These are phyloP conservation scores for Nanger granti DNA, from an alignment of 2,113 vertebrate species.

Conservation along the genomic window DNA sequence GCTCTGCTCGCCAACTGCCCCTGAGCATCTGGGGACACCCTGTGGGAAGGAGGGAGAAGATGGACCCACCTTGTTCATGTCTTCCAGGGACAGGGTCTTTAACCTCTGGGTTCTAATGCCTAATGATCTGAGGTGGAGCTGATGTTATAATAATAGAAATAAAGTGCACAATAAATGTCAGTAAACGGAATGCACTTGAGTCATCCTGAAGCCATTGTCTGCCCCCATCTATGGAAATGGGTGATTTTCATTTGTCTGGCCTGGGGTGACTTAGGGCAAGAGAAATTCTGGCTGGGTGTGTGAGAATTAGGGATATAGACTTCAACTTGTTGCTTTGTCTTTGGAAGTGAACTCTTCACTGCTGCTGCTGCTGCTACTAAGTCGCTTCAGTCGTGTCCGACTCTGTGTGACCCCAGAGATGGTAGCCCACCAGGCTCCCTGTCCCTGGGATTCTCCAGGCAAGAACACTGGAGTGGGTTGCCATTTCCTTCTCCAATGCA, in stretches of 20 bases:
- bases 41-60: not conserved
- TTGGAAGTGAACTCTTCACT: not conserved
- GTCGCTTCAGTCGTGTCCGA: rapidly evolving
- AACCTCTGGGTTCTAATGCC: not conserved
- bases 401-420: too few relatives aligned
- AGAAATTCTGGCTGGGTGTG: not conserved
- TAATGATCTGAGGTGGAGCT: not conserved
- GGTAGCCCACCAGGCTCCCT: too few relatives aligned
- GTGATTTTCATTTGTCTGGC: not conserved
- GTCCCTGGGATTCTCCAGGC: too few relatives aligned
- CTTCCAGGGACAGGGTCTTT: not conserved
- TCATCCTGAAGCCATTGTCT: not conserved
- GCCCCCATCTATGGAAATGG: not conserved
- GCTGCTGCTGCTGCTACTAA: not conserved
- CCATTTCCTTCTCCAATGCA: too few relatives aligned
- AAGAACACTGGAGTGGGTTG: too few relatives aligned
- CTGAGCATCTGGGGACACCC: not conserved
- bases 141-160: not conserved
- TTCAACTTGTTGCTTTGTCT: not conserved
- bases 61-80: not conserved
- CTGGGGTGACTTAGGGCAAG: not conserved
- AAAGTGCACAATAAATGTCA: not conserved
- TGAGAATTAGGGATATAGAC: not conserved
- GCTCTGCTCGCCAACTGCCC: not conserved
- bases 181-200: not conserved